Evolutionary conservation across 2,113 vertebrate species (phyloP).

Genomic region (Ariopsis seemanni): DNA sequence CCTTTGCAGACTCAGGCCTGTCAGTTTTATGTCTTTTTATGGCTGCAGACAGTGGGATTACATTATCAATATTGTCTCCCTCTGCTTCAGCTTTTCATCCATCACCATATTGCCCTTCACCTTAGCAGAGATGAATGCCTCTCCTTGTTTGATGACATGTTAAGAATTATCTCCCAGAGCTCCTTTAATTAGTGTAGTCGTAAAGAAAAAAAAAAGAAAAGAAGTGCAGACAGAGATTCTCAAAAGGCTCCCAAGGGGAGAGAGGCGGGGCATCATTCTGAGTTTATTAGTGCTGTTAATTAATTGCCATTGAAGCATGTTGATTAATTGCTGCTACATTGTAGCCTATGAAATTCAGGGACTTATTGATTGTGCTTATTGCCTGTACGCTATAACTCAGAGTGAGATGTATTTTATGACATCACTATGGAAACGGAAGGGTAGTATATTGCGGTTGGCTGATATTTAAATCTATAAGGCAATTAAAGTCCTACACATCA

Average conservation of each 20-base stretch:
- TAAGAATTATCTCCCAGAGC: slow-evolving; percentile 47
- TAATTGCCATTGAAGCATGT: slow-evolving; percentile 70
- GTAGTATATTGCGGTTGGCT: not conserved
- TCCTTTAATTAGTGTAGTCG: slow-evolving; percentile 70
- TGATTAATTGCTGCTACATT: slow-evolving; percentile 66
- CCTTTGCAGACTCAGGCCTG: slow-evolving; percentile 17
- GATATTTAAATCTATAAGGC: not conserved
- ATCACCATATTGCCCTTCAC: slow-evolving; percentile 61
- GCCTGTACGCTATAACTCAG: slow-evolving; percentile 63
- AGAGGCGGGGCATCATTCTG: slow-evolving; percentile 45
- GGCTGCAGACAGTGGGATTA: slow-evolving; percentile 42
- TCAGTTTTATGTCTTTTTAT: slow-evolving; percentile 50
- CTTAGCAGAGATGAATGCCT: slow-evolving; percentile 32
- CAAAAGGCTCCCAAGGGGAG: slow-evolving; percentile 53
- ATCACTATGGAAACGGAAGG: slow-evolving; percentile 53
- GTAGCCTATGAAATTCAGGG: slow-evolving; percentile 63
- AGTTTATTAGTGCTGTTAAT: slow-evolving; percentile 73
- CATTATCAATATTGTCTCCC: slow-evolving; percentile 52
- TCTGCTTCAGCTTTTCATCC: slow-evolving; percentile 61
- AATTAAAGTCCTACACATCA: slow-evolving; percentile 6
- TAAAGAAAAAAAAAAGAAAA: not conserved
- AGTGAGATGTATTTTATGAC: slow-evolving; percentile 55
- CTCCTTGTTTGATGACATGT: slow-evolving; percentile 58
- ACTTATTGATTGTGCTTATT: slow-evolving; percentile 64
- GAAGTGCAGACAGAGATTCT: slow-evolving; percentile 56